Percentiles rank a stretch among this genome's conserved stretches.
These are phyloP conservation scores for Hemibagrus wyckioides DNA, from an alignment of 2,113 vertebrate genomes.

Conservation along the genomic window DNA sequence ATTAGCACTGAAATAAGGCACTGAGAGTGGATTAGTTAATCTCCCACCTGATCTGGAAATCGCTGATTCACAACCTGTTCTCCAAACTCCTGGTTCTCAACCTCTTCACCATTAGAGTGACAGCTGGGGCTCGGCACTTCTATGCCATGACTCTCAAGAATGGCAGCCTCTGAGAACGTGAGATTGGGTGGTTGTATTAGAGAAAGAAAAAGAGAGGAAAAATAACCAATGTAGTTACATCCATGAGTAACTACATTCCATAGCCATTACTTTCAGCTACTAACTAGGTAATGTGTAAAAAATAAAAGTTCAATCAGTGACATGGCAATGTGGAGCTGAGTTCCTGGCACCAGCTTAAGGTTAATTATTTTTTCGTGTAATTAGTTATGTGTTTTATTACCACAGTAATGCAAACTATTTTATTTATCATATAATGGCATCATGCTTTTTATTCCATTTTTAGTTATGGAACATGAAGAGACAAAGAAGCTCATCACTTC, in stretches of 20 bases:
- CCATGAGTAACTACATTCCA: neutral
- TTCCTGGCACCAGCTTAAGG: neutral
- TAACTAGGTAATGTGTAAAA: neutral
- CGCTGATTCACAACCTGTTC: slow-evolving; percentile 75
- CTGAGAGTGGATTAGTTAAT: neutral
- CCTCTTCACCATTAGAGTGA: slow-evolving; percentile 79
- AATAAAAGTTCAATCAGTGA: too few relatives aligned
- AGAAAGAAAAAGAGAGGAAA: neutral
- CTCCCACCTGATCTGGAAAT: slow-evolving; percentile 66
- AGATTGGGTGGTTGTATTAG: neutral
- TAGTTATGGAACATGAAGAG: neutral
- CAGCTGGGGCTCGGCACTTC: slow-evolving; percentile 81
- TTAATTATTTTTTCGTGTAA: neutral
- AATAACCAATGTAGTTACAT: neutral
- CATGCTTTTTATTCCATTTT: neutral
- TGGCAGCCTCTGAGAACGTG: slow-evolving; percentile 76
- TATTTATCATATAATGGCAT: neutral
- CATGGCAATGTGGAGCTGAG: neutral
- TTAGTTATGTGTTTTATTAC: neutral
- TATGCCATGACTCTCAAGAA: slow-evolving; percentile 81
- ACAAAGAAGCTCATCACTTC: neutral
- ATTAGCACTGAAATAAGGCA: neutral
- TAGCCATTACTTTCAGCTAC: neutral
- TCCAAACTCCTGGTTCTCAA: slow-evolving; percentile 74
- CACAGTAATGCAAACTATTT: neutral